Evolutionary conservation across 2,797 vertebrate species (phyloP).

Genomic region (Sebastes dallii): DNA sequence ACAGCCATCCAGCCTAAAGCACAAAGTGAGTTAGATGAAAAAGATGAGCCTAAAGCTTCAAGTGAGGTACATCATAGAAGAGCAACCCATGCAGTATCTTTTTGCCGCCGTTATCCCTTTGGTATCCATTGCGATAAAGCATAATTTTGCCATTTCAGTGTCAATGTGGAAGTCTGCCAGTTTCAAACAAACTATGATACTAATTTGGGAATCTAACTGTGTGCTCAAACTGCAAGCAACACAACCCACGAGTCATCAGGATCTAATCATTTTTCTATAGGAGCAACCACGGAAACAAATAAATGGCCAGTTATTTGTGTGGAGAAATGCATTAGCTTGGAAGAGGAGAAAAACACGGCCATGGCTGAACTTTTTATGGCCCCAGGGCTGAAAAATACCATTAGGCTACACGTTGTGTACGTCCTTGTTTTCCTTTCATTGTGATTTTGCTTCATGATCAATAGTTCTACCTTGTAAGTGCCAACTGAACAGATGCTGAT

Average conservation of each 20-base stretch:
- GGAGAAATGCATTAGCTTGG: not conserved
- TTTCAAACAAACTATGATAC: not conserved
- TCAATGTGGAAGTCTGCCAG: not conserved
- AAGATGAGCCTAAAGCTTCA: slow-evolving; percentile 6
- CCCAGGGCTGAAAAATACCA: not conserved
- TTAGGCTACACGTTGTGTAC: not conserved
- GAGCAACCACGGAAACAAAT: not conserved
- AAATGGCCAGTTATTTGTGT: not conserved
- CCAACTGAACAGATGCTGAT: slow-evolving; percentile 2
- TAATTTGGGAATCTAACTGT: slow-evolving; percentile 4
- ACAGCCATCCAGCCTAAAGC: not conserved
- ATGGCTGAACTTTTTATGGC: not conserved
- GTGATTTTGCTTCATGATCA: slow-evolving; percentile 10
- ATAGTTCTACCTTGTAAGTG: not conserved
- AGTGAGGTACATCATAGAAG: slow-evolving; percentile 31
- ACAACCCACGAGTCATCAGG: not conserved
- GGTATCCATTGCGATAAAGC: slow-evolving; percentile 8
- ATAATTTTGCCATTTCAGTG: not conserved
- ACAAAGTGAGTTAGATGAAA: slow-evolving; percentile 1
- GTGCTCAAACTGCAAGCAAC: slow-evolving; percentile 19
- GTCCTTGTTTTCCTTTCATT: slow-evolving; percentile 1
- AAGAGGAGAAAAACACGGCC: not conserved
- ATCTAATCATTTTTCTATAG: not conserved
- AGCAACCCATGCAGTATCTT: not conserved
- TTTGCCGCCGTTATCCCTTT: slow-evolving; percentile 13